These are phyloP conservation scores for Mareca penelope DNA, from an alignment of 2,797 vertebrate species.

Conservation along the genomic window DNA sequence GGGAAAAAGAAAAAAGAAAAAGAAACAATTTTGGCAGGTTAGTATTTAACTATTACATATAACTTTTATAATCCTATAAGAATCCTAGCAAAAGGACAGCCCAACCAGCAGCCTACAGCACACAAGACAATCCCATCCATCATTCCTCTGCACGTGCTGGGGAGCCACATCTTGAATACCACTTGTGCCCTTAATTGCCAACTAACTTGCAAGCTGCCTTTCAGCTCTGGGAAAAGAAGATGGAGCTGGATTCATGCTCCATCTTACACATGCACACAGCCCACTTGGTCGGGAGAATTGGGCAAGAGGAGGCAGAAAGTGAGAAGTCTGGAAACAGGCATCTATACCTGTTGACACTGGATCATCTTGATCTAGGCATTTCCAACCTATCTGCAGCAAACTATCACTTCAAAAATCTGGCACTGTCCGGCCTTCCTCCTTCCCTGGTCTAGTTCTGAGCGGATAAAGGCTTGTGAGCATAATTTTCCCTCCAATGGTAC, in stretches of 20 bases:
- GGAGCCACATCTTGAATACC: background rate
- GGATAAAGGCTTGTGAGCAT: background rate
- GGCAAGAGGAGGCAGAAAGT: background rate
- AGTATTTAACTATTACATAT: fast-evolving
- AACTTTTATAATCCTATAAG: background rate
- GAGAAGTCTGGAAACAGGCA: background rate
- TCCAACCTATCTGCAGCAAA: background rate
- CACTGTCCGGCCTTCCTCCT: background rate
- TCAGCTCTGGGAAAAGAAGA: background rate
- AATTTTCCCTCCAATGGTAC: background rate
- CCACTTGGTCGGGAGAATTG: background rate
- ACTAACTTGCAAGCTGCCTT: background rate
- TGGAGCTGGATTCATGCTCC: background rate
- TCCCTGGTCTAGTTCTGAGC: background rate
- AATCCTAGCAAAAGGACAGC: background rate
- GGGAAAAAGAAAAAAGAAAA: fast-evolving
- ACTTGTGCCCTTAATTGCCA: background rate
- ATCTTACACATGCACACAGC: background rate
- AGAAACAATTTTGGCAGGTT: background rate
- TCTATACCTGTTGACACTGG: background rate
- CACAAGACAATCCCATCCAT: background rate
- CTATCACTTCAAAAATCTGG: background rate
- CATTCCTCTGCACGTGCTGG: background rate
- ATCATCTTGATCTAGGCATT: background rate
- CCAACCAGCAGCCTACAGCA: background rate